Evolutionary conservation across 2,113 vertebrate species (phyloP).

Genomic region (Oncorhynchus clarkii): DNA sequence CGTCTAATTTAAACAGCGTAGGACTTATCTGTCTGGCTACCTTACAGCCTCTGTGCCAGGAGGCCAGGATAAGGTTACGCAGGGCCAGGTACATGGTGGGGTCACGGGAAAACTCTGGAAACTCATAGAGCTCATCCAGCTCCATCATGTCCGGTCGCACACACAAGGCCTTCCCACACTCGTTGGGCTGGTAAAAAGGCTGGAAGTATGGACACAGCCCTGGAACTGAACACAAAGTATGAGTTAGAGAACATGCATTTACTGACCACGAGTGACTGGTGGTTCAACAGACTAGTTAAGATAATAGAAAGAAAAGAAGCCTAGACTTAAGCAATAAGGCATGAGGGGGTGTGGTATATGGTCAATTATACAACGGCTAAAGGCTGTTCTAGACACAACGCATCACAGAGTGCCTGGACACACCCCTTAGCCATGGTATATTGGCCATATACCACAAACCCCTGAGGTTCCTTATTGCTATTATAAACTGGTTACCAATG

Average conservation of each 20-base stretch:
- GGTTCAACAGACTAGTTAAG: no score
- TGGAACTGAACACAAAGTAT: constrained; percentile 72
- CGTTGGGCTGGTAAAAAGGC: constrained; percentile 97
- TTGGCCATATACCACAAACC: no score
- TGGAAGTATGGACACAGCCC: constrained; percentile 93
- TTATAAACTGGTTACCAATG: no score
- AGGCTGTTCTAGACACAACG: no score
- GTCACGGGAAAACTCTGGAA: constrained; percentile 95
- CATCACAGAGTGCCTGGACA: no score
- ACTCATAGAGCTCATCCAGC: constrained; percentile 96
- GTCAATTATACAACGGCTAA: no score
- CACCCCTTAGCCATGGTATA: no score
- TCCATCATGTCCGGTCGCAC: constrained; percentile 98
- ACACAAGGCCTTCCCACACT: constrained; percentile 95
- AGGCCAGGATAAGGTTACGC: constrained; percentile 91
- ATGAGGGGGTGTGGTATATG: no score
- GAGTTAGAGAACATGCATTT: background rate
- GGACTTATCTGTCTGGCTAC: constrained; percentile 50
- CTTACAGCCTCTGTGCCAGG: constrained; percentile 92
- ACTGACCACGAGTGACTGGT: background rate
- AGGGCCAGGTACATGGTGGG: constrained; percentile 97
- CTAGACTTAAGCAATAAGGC: no score
- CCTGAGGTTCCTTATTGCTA: no score
- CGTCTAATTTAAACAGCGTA: no score
- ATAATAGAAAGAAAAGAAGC: no score